Base-by-base conservation (phyloP, 2,797 vertebrate genomes). In the Dermochelys coriacea region DNA sequence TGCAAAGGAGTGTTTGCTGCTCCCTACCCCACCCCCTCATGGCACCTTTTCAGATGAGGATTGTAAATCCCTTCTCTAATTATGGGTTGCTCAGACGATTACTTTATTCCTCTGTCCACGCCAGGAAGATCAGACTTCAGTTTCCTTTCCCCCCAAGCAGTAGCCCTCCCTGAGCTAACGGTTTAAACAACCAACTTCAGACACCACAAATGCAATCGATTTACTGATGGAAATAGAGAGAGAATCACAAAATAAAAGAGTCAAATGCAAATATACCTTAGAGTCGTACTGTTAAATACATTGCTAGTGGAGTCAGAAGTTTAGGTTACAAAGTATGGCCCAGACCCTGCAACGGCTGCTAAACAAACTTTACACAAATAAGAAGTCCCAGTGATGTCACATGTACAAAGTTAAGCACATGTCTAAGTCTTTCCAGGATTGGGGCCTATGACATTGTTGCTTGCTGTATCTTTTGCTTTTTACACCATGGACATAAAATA, bases 181-280 rank as follows among this genome's bases (percentile, higher is more conserved):
- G 2, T 1, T 68, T n/a, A 80, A 12, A 49, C 79, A 64, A 37
- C 5, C n/a, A 86, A 8, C 79, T 74, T 12, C 12, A 61, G 6
- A 2, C 18, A 51, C 12, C 75, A 68, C 47, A 64, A 86, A 82
- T 45, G 61, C 80, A 78, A 78, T 52, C 27, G 23, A 2, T 81
- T 86, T 91, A 61, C 29, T 47, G 0, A 55, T 45, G 4, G 18
- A 78, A 90, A 54, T 27, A 19, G 41, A 41, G 4, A 8, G 31
- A 54, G 83, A 79, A 81, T 54, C 50, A 34, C 18, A 3, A 52
- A 45, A 45, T 15, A 5, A 25, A 55, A 52, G 31, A 23, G 84
- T 29, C 8, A 57, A 23, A 19, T 4, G 80, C 6, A 80, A 41
- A 8, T 55, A 37, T 25, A 8, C 4, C 0, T 0, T 1, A 0